Conservation (phyloP, 2,888 invertebrate genomes). For the Coleophora flavipennella region DNA sequence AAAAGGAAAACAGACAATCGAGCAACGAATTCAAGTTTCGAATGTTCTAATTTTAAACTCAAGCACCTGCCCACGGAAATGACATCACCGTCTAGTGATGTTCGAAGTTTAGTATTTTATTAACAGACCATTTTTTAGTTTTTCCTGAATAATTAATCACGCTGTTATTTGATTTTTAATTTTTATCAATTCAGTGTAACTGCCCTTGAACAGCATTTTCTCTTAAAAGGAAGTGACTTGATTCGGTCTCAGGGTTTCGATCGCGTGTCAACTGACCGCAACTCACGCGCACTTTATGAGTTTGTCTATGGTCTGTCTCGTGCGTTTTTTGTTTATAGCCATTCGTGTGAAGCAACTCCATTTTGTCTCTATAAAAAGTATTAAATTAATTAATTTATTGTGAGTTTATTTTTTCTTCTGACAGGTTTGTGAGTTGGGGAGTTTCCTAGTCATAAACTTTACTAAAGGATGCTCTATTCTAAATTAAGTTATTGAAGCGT, state of each 20-base stretch:
- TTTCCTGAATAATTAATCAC: background rate
- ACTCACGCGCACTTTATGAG: constrained; percentile 58
- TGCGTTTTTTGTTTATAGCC: constrained; percentile 54
- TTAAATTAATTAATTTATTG: constrained; percentile 7
- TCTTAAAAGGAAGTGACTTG: too few relatives aligned
- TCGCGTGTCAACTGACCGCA: constrained; percentile 59
- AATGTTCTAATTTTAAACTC: constrained; percentile 6
- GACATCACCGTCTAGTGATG: constrained; percentile 7
- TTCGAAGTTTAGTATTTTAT: background rate
- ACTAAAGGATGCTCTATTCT: too few relatives aligned
- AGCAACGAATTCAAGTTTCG: constrained; percentile 6
- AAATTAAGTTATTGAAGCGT: too few relatives aligned
- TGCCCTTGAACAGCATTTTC: too few relatives aligned
- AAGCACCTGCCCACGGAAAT: constrained; percentile 8
- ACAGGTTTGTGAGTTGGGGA: constrained; percentile 18
- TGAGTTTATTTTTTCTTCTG: constrained; percentile 32
- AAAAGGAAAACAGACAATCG: constrained; percentile 11
- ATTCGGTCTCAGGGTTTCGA: constrained; percentile 14
- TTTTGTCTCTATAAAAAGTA: too few relatives aligned
- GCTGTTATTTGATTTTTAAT: too few relatives aligned
- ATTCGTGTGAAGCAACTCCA: constrained; percentile 39
- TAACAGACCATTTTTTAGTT: background rate
- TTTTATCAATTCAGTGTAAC: too few relatives aligned
- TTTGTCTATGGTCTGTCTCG: constrained; percentile 35
- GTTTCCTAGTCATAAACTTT: too few relatives aligned